Percentiles rank a stretch among this genome's conserved stretches.
Conservation (phyloP, 2,113 vertebrate genomes). For the Semnopithecus entellus region DNA sequence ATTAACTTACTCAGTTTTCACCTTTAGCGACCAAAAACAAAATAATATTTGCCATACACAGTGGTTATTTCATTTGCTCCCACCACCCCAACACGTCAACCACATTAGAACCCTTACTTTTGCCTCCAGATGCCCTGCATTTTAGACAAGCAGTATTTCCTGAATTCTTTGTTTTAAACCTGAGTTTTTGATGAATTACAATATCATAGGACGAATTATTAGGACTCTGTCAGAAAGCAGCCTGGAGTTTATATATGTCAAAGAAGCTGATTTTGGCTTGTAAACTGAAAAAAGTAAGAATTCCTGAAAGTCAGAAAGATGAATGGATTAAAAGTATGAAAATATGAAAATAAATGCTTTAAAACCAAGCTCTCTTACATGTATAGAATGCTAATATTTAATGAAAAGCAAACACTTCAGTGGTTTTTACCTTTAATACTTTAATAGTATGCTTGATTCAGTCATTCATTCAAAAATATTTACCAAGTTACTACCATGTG, state of each 20-base stretch:
- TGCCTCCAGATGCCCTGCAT: not conserved
- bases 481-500: not conserved
- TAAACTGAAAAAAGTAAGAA: slow-evolving; percentile 16
- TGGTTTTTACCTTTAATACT: not conserved
- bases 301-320: slow-evolving; percentile 47
- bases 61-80: not conserved
- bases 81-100: not conserved
- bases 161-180: slow-evolving; percentile 27
- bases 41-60: not conserved
- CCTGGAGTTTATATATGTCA: slow-evolving; percentile 38
- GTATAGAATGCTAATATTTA: not conserved
- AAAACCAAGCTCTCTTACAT: not conserved
- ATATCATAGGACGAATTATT: not conserved
- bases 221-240: not conserved
- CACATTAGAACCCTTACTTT: not conserved
- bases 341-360: slow-evolving; percentile 7
- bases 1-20: slow-evolving; percentile 2
- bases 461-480: not conserved
- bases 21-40: not conserved
- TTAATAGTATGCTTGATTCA: not conserved
- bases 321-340: not conserved
- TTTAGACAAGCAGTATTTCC: slow-evolving; percentile 7
- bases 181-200: slow-evolving; percentile 42
- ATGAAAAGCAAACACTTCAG: not conserved
- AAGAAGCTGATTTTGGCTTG: slow-evolving; percentile 18